A percentile compares a stretch with the other conserved stretches of the same genome.
phyloP scores from a whole-genome alignment of 1,140 invertebrate species.

The Sitophilus oryzae region DNA sequence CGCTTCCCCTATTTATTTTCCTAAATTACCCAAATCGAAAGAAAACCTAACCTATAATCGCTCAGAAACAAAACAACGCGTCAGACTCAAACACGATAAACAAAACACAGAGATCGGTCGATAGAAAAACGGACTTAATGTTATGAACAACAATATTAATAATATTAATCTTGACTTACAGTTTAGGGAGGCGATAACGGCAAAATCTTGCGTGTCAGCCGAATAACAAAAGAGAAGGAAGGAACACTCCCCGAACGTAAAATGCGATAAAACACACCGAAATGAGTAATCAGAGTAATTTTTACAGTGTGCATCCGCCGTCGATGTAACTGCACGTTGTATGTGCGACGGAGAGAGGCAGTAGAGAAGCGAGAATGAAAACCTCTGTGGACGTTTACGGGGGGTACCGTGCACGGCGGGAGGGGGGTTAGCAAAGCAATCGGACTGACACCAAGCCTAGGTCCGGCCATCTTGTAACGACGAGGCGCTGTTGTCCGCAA shows the following conservation, averaged over 20 bases:
- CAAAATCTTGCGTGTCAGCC: conserved; percentile 9
- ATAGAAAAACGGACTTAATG: background rate
- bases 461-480: conserved; percentile 46
- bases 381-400: conserved; percentile 41
- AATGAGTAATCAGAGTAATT: conserved; percentile 41
- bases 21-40: background rate
- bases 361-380: conserved; percentile 43
- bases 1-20: background rate
- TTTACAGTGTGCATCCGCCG: conserved; percentile 43
- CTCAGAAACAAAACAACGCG: background rate
- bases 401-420: conserved; percentile 42
- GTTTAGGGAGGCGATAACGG: background rate
- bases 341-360: conserved; percentile 39
- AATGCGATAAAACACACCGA: conserved; percentile 35
- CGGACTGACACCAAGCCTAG: conserved; percentile 46
- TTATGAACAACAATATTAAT: background rate
- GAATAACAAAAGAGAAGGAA: conserved; percentile 13
- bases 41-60: conserved; percentile 1
- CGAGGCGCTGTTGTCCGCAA: conserved; percentile 38
- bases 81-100: background rate
- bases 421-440: conserved; percentile 44
- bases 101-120: background rate
- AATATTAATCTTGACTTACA: background rate
- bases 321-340: conserved; percentile 41
- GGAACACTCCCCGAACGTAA: conserved; percentile 16